A percentile compares a stretch with the other conserved stretches of the same genome.
Evolutionary conservation across 2,113 vertebrate species (phyloP).

Genomic region (Lutjanus erythropterus): DNA sequence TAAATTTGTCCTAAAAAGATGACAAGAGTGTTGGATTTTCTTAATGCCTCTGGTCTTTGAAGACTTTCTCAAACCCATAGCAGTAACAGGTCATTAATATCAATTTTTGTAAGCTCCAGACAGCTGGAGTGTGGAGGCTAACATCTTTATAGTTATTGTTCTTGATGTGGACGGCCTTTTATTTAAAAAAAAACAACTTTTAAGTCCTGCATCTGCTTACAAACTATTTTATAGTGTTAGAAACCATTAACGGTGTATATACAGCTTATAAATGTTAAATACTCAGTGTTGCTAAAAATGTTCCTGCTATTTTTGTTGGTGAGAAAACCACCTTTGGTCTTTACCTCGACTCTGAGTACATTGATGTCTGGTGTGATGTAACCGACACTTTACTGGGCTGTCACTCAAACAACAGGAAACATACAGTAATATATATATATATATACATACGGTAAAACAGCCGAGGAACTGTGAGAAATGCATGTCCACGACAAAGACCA

Average conservation of each 20-base stretch:
- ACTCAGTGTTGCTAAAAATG: neutral
- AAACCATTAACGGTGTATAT: neutral
- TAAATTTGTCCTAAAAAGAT: no score
- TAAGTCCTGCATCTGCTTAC: no score
- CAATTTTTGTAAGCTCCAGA: no score
- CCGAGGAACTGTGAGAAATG: neutral
- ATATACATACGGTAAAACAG: neutral
- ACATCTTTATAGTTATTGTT: no score
- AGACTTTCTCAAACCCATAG: no score
- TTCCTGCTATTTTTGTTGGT: neutral
- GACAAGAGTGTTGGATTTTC: no score
- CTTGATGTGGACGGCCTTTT: no score
- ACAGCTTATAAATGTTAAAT: neutral
- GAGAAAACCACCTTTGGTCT: constrained; percentile 17
- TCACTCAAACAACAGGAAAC: constrained; percentile 4
- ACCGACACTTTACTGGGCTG: neutral
- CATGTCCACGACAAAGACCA: neutral
- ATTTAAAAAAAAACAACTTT: no score
- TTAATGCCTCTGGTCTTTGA: no score
- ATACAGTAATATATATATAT: no score
- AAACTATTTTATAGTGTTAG: neutral
- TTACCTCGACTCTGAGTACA: neutral
- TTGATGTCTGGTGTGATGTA: neutral
- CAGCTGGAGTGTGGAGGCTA: no score
- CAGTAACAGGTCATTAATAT: no score